Base-by-base conservation (phyloP, 2,113 vertebrate genomes). In the Leiothrix lutea region DNA sequence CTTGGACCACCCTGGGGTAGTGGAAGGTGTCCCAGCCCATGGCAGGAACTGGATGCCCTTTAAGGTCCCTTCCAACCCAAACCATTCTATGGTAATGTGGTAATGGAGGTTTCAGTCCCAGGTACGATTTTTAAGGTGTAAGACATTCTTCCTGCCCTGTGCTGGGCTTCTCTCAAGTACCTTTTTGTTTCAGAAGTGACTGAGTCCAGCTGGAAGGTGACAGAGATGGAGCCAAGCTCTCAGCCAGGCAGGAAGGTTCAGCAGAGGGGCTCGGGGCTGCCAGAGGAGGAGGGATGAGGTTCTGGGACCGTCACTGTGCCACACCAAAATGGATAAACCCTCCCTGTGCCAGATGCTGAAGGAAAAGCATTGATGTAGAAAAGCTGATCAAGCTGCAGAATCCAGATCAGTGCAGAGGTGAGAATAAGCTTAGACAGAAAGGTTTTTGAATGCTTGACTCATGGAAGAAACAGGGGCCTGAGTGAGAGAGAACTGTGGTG, bases 291-390 rank as follows among this genome's bases (percentile, higher is more conserved):
- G 25, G 44, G 24, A 36, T 26, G 61, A 35, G 21, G 51, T 53
- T 53, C 21, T 42, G 58, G 33, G 16, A 61, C 53, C 56, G 45
- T 42, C 9, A 0, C 22, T 12, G 33, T 4, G 35, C 61, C 61
- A 2, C 0, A 0, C 19, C 38, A 31, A 14, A 22, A 58, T 11
- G 62, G 38, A 29, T 36, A 38, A 47, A 45, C 5, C 5, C 11
- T 13, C 6, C 19, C 21, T 3, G 6, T 16, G n/a, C 16, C 71
- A 53, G 31, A 9, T 5, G 28, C 35, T 24, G 42, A n/a, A 57
- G 14, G 50, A 70, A 40, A 14, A 40, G 47, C 8, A 8, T 20
- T 25, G 18, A 7, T 35, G 25, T 60, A 54, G 67, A 77, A 69
- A 58, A 77, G 19, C 53, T 69, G 33, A 42, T 75, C 6, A 28